phyloP scores from a whole-genome alignment of 2,888 invertebrate species.

The Marronus borbonicus region DNA sequence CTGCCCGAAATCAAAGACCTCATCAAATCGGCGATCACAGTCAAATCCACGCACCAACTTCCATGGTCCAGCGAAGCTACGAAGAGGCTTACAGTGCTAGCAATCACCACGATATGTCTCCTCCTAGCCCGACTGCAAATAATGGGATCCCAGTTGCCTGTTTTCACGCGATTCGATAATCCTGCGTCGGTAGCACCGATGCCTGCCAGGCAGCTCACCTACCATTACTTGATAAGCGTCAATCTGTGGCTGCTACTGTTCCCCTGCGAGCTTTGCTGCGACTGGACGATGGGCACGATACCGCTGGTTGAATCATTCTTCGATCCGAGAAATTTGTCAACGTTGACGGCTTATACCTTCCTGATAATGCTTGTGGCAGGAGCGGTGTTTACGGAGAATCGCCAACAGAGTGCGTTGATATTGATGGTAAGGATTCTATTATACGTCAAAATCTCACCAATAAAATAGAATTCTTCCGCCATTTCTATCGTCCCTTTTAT shows the following conservation, averaged over 20 bases:
- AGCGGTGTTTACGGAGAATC: constrained; percentile 74
- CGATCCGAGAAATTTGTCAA: constrained; percentile 88
- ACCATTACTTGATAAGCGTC: constrained; percentile 91
- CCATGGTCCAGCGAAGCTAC: constrained; percentile 80
- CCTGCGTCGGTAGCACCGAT: constrained; percentile 92
- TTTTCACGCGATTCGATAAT: constrained; percentile 98
- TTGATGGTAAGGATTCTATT: constrained; percentile 76
- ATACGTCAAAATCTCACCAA: too few relatives aligned
- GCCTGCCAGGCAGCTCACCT: constrained; percentile 91
- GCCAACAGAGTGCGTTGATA: constrained; percentile 77
- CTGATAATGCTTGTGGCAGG: constrained; percentile 75
- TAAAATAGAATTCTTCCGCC: too few relatives aligned
- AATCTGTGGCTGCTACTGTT: constrained; percentile 93
- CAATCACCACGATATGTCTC: constrained; percentile 84
- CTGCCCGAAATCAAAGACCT: constrained; percentile 71
- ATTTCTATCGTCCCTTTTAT: too few relatives aligned
- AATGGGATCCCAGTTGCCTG: constrained; percentile 97
- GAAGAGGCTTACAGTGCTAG: constrained; percentile 85
- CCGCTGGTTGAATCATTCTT: constrained; percentile 85
- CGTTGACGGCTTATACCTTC: constrained; percentile 78
- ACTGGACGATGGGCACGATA: constrained; percentile 99
- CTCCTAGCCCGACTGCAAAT: constrained; percentile 90
- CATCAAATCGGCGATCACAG: constrained; percentile 70
- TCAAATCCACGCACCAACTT: constrained; percentile 73
- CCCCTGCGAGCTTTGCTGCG: constrained; percentile 94